Evolutionary conservation across 2,113 vertebrate genomes (phyloP).

Genomic region (Tiliqua scincoides): DNA sequence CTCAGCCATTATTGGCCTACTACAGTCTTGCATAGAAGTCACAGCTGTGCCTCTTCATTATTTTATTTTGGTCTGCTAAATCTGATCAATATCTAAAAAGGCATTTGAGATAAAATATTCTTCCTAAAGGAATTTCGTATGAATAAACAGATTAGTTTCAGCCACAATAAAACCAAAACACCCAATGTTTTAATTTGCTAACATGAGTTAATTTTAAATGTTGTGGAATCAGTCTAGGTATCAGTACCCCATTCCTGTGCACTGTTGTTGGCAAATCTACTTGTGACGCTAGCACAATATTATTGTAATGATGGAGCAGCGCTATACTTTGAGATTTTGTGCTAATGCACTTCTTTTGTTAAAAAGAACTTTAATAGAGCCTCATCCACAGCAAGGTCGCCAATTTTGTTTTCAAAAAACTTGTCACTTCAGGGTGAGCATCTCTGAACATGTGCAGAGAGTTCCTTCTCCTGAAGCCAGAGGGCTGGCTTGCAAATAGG

Average conservation of each 20-base stretch:
- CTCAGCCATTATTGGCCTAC: too few species aligned
- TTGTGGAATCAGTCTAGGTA: background rate
- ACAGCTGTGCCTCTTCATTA: background rate
- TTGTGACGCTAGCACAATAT: background rate
- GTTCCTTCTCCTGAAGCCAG: too few species aligned
- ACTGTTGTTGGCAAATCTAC: background rate
- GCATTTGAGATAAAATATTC: background rate
- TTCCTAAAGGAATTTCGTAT: background rate
- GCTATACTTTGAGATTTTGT: background rate
- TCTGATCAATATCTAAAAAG: background rate
- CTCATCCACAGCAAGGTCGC: background rate
- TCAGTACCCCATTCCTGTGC: background rate
- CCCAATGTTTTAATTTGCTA: background rate
- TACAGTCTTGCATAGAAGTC: background rate
- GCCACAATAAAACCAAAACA: background rate
- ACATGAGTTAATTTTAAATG: background rate
- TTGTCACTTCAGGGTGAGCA: background rate
- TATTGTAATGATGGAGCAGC: background rate
- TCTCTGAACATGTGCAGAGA: too few species aligned
- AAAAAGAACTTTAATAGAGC: background rate
- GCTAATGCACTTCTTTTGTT: background rate
- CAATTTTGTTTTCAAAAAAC: background rate
- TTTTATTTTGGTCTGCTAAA: background rate
- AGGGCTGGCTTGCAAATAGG: too few species aligned
- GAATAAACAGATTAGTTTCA: background rate